Evolutionary conservation across 2,797 vertebrate genomes (phyloP), one percentile per base, ranked within the genome.

Genomic region (Chaetodon trifasciatus): DNA sequence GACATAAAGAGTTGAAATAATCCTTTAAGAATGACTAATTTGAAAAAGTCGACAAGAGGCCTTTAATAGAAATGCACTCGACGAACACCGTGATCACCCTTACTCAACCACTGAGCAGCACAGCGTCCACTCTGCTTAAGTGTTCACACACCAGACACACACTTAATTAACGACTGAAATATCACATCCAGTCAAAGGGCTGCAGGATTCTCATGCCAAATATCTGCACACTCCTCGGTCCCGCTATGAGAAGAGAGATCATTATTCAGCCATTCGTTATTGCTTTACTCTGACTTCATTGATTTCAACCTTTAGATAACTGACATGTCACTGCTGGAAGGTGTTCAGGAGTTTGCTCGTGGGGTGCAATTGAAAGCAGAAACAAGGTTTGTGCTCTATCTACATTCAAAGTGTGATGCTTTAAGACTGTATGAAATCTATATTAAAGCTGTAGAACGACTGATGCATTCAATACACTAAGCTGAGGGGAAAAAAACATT

Each of bases 11-110:
- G 40, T 78, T 79, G 46, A 85, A 85, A 69, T 83, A 83, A 82
- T 79, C 4, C 46, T 82, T 88, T 53, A 86, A 79, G 85, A 93
- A 93, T 84, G 77, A 84, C 78, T 68, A 84, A 78, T 83, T 75
- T 61, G 66, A 78, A 86, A 78, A 78, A 69, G 42, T 58, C 78
- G 73, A 67, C 19, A 66, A 37, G 12, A 87, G 88, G 81, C 42
- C 10, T 84, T 70, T 19, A 80, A 80, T 56, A 80, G 47, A 78
- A 86, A 88, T 70, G 70, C 76, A 90, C 70, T 49, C 23, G n/a
- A 1, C 80, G 66, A 72, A 72, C 78, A 83, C 53, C 69, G 46
- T 58, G 49, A 64, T 49, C 83, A 23, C 62, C 53, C 13, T 9
- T n/a, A 1, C 37, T 23, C 23, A 47, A 1, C 49, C 37, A 69